phyloP scores from a whole-genome alignment of 2,113 vertebrate genomes.

The Psammodynastes pulverulentus region DNA sequence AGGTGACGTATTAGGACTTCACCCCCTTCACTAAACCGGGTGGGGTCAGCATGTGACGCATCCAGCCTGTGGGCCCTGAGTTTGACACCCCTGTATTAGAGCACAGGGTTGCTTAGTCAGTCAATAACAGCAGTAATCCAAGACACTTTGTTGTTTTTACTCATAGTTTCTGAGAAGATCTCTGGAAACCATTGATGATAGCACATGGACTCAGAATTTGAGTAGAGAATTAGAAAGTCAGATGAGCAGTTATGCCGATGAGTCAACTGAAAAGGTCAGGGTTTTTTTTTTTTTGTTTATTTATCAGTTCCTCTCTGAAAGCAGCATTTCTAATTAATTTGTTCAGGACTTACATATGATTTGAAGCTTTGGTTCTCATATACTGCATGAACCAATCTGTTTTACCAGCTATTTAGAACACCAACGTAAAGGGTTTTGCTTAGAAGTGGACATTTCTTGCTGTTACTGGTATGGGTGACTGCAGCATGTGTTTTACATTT shows the following conservation, averaged over 20 bases:
- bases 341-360: neutral
- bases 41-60: too few species aligned
- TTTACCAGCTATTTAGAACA: neutral
- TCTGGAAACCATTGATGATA: conserved; percentile 18
- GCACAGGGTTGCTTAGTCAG: neutral
- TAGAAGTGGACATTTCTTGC: neutral
- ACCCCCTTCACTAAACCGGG: too few species aligned
- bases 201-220: conserved; percentile 4
- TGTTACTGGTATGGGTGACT: neutral
- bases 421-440: neutral
- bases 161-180: conserved; percentile 17
- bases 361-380: neutral
- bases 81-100: too few species aligned
- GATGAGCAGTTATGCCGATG: neutral
- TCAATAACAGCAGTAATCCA: neutral
- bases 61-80: too few species aligned
- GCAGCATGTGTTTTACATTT: neutral
- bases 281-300: neutral
- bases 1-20: too few species aligned
- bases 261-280: conserved; percentile 4
- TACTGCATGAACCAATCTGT: neutral
- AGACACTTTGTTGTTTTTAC: neutral
- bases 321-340: neutral
- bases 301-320: neutral
- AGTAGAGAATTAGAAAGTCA: conserved; percentile 13